Percentiles rank a stretch among this genome's conserved stretches.
Evolutionary conservation across 2,888 invertebrate species (phyloP).

Genomic region (Lasioglossum calceatum): DNA sequence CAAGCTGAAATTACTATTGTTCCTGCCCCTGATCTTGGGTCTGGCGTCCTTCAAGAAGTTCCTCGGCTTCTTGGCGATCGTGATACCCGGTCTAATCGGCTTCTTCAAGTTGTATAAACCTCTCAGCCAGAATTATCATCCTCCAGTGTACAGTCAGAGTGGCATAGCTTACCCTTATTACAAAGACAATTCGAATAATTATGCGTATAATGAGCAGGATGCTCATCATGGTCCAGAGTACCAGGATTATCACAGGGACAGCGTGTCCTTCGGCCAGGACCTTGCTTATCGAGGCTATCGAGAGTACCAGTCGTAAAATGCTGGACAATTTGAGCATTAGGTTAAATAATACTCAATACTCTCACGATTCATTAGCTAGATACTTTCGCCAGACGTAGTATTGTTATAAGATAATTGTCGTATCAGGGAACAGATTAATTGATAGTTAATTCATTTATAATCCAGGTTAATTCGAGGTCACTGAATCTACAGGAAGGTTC

Average conservation of each 20-base stretch:
- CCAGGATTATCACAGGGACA: slow-evolving; percentile 83
- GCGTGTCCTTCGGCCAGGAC: slow-evolving; percentile 89
- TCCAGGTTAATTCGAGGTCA: not conserved
- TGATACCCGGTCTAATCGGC: slow-evolving; percentile 92
- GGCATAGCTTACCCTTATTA: slow-evolving; percentile 90
- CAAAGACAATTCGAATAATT: slow-evolving; percentile 85
- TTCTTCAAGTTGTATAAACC: slow-evolving; percentile 95
- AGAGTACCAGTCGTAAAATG: slow-evolving; percentile 72
- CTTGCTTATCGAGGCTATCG: slow-evolving; percentile 90
- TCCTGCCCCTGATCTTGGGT: slow-evolving; percentile 93
- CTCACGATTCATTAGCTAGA: not conserved
- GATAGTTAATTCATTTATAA: not conserved
- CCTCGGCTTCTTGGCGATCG: slow-evolving; percentile 91
- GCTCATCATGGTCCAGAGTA: slow-evolving; percentile 83
- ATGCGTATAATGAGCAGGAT: slow-evolving; percentile 75
- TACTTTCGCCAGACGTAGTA: not conserved
- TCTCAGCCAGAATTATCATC: slow-evolving; percentile 84
- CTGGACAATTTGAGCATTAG: not conserved
- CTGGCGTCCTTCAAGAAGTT: slow-evolving; percentile 94
- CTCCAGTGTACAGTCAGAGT: slow-evolving; percentile 90
- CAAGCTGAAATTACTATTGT: slow-evolving; percentile 92
- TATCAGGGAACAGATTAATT: not conserved
- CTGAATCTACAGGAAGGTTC: not conserved
- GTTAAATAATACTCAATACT: not conserved
- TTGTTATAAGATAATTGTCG: not conserved